A percentile compares a stretch with the other conserved stretches of the same genome.
phyloP scores from a whole-genome alignment of 2,888 invertebrate genomes.

The Boloria selene region DNA sequence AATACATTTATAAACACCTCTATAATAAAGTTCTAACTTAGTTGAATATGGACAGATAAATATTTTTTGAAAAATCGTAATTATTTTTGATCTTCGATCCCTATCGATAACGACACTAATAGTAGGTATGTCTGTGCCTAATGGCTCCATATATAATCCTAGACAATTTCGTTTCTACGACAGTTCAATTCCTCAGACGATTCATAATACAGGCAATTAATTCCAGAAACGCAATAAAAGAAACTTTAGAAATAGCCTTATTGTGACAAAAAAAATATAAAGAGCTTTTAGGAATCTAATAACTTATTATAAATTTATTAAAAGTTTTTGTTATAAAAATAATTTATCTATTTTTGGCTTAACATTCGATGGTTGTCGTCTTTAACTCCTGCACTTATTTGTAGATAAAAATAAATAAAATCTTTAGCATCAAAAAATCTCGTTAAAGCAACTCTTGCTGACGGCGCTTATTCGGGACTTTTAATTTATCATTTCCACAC shows the following conservation, averaged over 20 bases:
- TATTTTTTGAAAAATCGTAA: no score
- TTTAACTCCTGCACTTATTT: not conserved
- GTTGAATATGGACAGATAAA: no score
- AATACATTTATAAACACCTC: no score
- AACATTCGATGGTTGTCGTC: not conserved
- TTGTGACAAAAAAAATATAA: not conserved
- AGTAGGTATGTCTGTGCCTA: conserved; percentile 9
- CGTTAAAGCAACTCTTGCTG: conserved; percentile 57
- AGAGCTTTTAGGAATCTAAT: not conserved
- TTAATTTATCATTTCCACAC: conserved; percentile 75
- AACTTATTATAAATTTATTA: no score
- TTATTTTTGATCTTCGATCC: not conserved
- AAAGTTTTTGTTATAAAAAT: no score
- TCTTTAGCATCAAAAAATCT: conserved; percentile 43
- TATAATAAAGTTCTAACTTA: no score
- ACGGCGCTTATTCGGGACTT: conserved; percentile 56
- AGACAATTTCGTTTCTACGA: conserved; percentile 4
- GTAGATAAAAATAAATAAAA: conserved; percentile 20
- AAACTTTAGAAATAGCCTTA: not conserved
- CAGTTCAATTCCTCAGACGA: conserved; percentile 7
- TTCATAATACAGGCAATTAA: conserved; percentile 18
- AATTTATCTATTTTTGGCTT: no score
- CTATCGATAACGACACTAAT: not conserved
- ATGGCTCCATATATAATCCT: conserved; percentile 13
- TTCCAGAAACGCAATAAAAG: conserved; percentile 7